phyloP scores from a whole-genome alignment of 2,888 invertebrate genomes.

The Lissocephala sabroskyi region DNA sequence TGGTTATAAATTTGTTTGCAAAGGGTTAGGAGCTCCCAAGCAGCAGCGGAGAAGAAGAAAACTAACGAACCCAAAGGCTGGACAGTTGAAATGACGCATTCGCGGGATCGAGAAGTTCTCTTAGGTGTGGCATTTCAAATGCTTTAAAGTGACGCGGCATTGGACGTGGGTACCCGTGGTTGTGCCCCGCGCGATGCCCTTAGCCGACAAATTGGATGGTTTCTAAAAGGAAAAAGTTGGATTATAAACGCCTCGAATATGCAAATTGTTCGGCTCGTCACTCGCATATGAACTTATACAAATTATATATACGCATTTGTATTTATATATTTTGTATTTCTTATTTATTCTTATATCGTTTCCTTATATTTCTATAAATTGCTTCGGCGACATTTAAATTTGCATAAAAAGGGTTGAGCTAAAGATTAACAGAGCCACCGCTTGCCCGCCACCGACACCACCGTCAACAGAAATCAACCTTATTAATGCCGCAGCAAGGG shows the following conservation, averaged over 20 bases:
- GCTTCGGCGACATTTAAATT: slow-evolving; percentile 44
- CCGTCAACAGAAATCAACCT: no score
- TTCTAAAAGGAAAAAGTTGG: slow-evolving; percentile 56
- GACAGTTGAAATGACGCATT: no score
- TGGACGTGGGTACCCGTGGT: no score
- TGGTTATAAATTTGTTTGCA: slow-evolving; percentile 32
- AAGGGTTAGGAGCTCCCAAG: slow-evolving; percentile 9
- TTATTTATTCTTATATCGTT: slow-evolving; percentile 35
- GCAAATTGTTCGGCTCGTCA: slow-evolving; percentile 38
- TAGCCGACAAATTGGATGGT: no score
- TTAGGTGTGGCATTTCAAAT: slow-evolving; percentile 65
- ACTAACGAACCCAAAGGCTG: slow-evolving; percentile 15
- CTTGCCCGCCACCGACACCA: no score
- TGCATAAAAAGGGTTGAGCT: slow-evolving; percentile 67
- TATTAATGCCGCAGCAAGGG: no score
- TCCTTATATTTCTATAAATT: slow-evolving; percentile 51
- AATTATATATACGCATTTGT: slow-evolving; percentile 19
- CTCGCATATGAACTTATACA: slow-evolving; percentile 53
- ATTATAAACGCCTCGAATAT: slow-evolving; percentile 65
- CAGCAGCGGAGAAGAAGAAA: slow-evolving; percentile 23
- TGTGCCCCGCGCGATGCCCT: neutral
- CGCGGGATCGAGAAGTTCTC: neutral
- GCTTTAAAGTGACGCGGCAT: slow-evolving; percentile 34
- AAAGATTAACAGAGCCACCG: no score
- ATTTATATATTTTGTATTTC: slow-evolving; percentile 43